These are phyloP conservation scores for Myzus persicae DNA, from an alignment of 1,140 invertebrate genomes.

Conservation along the genomic window DNA sequence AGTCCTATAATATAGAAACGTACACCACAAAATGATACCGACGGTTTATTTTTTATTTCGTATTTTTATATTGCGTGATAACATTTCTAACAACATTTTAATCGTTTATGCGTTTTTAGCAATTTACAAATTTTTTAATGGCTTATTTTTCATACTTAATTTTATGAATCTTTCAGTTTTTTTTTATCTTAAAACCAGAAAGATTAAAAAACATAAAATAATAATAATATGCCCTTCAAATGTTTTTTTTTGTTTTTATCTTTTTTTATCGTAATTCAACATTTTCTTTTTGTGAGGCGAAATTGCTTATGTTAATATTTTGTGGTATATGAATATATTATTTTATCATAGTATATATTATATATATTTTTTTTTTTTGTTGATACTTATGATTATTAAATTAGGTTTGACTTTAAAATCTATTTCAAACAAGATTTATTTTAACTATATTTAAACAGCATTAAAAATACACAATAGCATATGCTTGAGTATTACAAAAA, in stretches of 20 bases:
- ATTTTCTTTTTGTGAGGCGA: background rate
- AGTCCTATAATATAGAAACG: too few relatives aligned
- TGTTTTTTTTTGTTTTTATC: too few relatives aligned
- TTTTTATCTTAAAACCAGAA: background rate
- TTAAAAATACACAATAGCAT: background rate
- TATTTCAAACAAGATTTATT: background rate
- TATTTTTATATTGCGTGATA: background rate
- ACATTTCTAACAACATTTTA: background rate
- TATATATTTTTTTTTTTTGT: background rate
- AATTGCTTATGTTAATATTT: conserved; percentile 8
- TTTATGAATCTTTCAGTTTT: background rate
- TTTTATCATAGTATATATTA: background rate
- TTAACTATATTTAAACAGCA: background rate
- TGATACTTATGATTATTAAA: background rate
- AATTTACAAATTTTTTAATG: background rate
- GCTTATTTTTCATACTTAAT: background rate
- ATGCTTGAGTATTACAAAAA: background rate
- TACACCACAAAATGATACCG: background rate
- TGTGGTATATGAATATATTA: background rate
- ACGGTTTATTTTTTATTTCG: background rate
- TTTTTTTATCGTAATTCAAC: background rate
- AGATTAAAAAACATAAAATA: background rate
- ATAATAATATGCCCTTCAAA: background rate
- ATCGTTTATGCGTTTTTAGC: background rate
- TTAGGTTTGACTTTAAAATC: background rate